Evolutionary conservation across 2,797 vertebrate genomes (phyloP).

Genomic region (Enteromius unitaeniatus): DNA sequence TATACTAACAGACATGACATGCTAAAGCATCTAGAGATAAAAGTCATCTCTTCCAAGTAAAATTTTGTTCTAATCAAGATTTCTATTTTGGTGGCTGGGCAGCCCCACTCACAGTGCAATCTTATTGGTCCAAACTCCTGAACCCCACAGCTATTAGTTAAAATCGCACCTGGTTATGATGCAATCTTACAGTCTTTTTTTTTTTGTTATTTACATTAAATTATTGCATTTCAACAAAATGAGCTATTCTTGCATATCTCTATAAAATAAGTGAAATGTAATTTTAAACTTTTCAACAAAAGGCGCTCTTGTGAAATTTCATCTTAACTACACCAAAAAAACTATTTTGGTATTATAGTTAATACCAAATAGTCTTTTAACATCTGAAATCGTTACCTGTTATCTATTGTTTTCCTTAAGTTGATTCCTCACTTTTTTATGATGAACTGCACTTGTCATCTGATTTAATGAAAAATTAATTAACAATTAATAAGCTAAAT

Average conservation of each 20-base stretch:
- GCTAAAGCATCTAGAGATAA: background rate
- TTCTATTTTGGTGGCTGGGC: background rate
- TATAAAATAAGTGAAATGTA: background rate
- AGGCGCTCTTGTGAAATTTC: background rate
- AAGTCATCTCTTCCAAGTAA: background rate
- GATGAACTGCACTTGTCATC: background rate
- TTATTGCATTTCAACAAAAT: background rate
- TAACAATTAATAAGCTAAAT: background rate
- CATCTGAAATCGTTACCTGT: background rate
- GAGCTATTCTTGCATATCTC: background rate
- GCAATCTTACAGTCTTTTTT: background rate
- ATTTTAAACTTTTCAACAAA: background rate
- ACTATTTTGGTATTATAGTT: background rate
- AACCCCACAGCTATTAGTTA: background rate
- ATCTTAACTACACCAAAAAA: background rate
- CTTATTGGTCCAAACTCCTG: background rate
- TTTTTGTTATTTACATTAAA: background rate
- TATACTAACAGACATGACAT: background rate
- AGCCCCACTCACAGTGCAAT: background rate
- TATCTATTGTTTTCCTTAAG: background rate
- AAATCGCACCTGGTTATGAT: background rate
- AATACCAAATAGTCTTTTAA: background rate
- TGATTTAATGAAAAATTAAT: background rate
- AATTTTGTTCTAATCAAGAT: background rate
- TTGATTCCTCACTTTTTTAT: background rate